Evolutionary conservation across 2,113 vertebrate species (phyloP).

Genomic region (Saccopteryx bilineata): DNA sequence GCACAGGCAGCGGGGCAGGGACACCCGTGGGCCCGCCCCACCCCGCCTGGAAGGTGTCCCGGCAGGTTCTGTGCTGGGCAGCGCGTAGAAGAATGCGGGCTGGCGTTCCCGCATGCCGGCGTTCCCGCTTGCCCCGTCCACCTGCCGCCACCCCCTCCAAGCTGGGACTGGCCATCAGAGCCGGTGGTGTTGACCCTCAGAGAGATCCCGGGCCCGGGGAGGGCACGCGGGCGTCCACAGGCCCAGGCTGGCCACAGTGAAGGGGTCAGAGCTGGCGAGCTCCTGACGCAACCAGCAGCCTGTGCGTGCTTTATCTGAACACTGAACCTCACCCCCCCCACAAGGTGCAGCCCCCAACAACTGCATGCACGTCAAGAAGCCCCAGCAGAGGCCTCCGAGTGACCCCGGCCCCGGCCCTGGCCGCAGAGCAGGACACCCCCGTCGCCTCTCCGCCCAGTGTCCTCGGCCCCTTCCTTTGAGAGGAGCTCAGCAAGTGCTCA

Average conservation of each 20-base stretch:
- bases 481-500: not conserved
- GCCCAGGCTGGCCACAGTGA: not conserved
- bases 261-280: not conserved
- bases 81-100: not conserved
- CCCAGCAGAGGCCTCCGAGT: not conserved
- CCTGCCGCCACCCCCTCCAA: not conserved
- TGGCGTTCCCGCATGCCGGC: not conserved
- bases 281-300: not conserved
- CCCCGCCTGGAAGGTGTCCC: not conserved
- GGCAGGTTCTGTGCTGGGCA: not conserved
- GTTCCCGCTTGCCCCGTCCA: not conserved
- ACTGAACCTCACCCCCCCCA: not conserved
- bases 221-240: fast-evolving
- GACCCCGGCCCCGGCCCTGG: not conserved
- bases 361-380: fast-evolving
- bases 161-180: not conserved
- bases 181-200: fast-evolving
- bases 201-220: not conserved
- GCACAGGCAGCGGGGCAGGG: not conserved
- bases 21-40: not conserved
- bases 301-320: not conserved
- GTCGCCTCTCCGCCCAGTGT: not conserved
- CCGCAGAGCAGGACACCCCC: not conserved
- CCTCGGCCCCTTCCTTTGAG: fast-evolving
- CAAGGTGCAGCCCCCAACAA: not conserved